phyloP scores from a whole-genome alignment of 2,113 vertebrate species.

The Amblyornis subalaris region DNA sequence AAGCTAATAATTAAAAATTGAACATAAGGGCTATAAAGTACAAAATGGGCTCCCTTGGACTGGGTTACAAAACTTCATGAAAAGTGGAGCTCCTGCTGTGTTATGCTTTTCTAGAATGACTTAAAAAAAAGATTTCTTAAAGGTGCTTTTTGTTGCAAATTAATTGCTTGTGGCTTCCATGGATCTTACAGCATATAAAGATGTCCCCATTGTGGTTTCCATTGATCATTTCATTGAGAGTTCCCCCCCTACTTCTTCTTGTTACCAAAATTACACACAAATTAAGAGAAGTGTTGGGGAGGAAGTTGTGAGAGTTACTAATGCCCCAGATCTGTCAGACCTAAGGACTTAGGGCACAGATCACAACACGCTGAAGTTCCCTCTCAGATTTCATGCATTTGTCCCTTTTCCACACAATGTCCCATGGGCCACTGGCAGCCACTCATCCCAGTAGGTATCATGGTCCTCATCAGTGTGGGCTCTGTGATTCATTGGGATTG shows the following conservation, averaged over 20 bases:
- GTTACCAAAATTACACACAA: background rate
- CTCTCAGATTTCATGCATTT: background rate
- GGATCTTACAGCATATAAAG: background rate
- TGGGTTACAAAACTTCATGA: background rate
- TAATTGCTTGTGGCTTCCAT: constrained; percentile 5
- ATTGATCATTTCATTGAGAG: background rate
- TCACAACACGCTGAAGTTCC: background rate
- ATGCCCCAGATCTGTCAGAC: background rate
- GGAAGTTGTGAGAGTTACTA: background rate
- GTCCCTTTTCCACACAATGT: fast-evolving
- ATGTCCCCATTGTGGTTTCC: background rate
- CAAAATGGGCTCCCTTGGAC: background rate
- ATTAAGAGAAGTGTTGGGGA: background rate
- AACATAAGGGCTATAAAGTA: constrained; percentile 45
- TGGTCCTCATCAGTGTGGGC: background rate
- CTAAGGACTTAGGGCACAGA: background rate
- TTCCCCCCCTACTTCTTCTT: background rate
- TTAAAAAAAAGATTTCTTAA: background rate
- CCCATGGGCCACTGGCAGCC: background rate
- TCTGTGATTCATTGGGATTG: background rate
- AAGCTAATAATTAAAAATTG: constrained; percentile 50
- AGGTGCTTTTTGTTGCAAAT: background rate
- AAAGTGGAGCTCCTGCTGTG: background rate
- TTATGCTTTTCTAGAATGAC: background rate
- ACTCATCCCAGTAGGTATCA: background rate